Base-by-base conservation (phyloP, 2,797 vertebrate species). In the Petrocephalus sullivani region DNA sequence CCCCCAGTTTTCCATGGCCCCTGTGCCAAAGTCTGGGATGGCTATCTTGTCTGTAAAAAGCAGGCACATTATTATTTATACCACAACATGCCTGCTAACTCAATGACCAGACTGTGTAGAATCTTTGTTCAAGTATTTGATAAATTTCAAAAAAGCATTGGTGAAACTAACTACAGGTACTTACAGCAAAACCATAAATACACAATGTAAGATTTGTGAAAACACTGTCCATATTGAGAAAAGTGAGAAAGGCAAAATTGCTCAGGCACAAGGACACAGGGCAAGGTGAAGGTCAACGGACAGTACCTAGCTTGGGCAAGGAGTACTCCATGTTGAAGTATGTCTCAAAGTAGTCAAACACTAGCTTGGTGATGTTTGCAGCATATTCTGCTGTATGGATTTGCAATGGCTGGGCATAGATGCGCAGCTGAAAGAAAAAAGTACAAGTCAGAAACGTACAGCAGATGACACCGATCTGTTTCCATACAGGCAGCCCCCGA, bases 1-100 rank as follows among this genome's bases (percentile, higher is more conserved):
- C 1, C 98, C 98, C 98, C 98, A 99, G 95, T 99, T 99, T 92
- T 99, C 98, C 98, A 99, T 99, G 3, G 97, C 98, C 0, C 97
- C 97, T 0, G 97, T 96, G 0, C 92, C 94, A 91, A 98, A 98
- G 93, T 98, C 97, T 0, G 98, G 98, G 71, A 99, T 91, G 7
- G 93, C 97, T 0, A 99, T 95, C 94, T 99, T 97, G 89, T 98
- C 98, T 99, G 0, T 4, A 90, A 91, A 60, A 46, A 56, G 23
- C 21, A 28, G 23, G 49, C 49, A 54, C 82, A 54, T 19, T 49
- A n/a, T 46, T 46, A n/a, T 46, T 46, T 78, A 78, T 78, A 1
- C 37, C 37, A 46, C 28, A 71, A 71, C 64, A 71, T 71, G 33
- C 33, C 64, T 71, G 71, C 37, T 41, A 78, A 78, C 71, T 46